Conservation (phyloP, 2,888 invertebrate species). For the Darwinula stevensoni region DNA sequence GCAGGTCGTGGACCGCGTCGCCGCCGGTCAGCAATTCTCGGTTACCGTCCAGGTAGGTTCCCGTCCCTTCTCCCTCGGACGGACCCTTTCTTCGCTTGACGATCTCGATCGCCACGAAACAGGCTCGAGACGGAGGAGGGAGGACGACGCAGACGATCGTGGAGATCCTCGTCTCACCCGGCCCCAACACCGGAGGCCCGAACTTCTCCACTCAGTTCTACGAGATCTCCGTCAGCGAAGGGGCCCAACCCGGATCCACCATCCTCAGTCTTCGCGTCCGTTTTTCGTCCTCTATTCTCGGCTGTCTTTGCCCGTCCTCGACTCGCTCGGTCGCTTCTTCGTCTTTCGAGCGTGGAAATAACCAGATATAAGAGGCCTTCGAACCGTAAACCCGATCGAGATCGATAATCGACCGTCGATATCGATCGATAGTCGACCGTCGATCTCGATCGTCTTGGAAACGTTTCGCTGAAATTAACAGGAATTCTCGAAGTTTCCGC, state of each 20-base stretch:
- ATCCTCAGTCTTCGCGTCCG: conserved; percentile 41
- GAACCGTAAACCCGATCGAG: no score
- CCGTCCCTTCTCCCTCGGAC: no score
- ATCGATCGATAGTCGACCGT: no score
- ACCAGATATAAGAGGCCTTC: no score
- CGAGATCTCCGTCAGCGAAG: conserved; percentile 62
- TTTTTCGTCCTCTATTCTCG: conserved; percentile 6
- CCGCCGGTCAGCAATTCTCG: conserved; percentile 64
- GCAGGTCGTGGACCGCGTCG: conserved; percentile 44
- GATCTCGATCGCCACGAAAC: no score
- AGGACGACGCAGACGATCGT: conserved; percentile 55
- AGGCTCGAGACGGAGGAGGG: conserved; percentile 40
- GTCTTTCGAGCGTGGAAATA: no score
- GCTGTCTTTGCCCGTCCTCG: no score
- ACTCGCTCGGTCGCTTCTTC: no score
- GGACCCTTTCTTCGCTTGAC: no score
- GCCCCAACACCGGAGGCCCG: conserved; percentile 49
- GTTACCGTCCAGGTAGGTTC: conserved; percentile 37
- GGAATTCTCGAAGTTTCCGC: no score
- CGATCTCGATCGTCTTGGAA: not conserved
- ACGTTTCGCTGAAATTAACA: no score
- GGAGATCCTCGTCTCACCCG: conserved; percentile 51
- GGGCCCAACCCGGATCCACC: conserved; percentile 35
- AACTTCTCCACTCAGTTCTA: conserved; percentile 50
- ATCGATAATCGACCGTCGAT: no score